Evolutionary conservation across 2,797 vertebrate species (phyloP), one percentile per base, ranked within the genome.

Genomic region (Gallirallus australis): DNA sequence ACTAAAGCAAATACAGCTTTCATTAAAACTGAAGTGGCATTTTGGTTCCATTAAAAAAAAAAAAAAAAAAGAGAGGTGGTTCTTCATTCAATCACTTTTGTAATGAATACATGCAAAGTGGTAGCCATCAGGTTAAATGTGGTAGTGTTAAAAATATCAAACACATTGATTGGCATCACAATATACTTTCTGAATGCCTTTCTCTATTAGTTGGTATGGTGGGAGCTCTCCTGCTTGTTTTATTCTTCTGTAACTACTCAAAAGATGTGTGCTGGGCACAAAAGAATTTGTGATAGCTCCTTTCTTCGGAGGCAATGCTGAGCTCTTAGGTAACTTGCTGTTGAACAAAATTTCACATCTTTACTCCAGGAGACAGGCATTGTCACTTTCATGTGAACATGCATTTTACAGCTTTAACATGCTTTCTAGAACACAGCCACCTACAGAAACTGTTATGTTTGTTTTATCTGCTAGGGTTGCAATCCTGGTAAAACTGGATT

Each of bases 291-390:
- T 70, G 70, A 85, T 91, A 91, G 72, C 54, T 86, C n/a, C 88
- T 93, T 94, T 82, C 31, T 90, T 63, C 77, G 70, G 60, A 70
- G n/a, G 30, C 39, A 90, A 77, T 37, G 45, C 56, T 77, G 78
- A 73, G 71, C 60, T 93, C 35, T 93, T 71, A 77, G 59, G 48
- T 78, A 84, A 56, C 83, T 91, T 54, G 54, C 65, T 81, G 85
- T 45, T 66, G 71, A 95, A 78, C 69, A 93, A 79, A 80, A 63
- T 69, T 93, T 94, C 83, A 93, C 50, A 84, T 82, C 78, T 59
- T 90, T 90, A 81, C 63, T 86, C 72, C 31, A 59, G 56, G 42
- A 96, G 59, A 84, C 35, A 84, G 68, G 42, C 4, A 1, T 76
- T 85, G 54, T 90, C 61, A 71, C 84, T 92, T 96, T 84, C 75